Evolutionary conservation across 2,113 vertebrate genomes (phyloP).

Genomic region (Cebus imitator): DNA sequence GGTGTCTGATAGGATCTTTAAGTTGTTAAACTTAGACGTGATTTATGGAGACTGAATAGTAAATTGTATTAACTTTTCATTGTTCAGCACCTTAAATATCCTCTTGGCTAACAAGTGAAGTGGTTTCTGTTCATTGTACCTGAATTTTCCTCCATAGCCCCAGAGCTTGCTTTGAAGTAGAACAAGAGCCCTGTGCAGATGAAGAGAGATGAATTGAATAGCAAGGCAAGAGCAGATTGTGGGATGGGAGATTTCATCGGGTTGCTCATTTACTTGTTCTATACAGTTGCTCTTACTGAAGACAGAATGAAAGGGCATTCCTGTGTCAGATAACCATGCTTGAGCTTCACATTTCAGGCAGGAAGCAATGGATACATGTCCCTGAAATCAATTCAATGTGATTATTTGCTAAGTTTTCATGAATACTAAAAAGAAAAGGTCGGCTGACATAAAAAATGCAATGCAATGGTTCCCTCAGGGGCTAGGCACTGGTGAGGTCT

Average conservation of each 20-base stretch:
- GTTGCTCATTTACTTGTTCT: neutral
- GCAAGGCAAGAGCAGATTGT: fast-evolving
- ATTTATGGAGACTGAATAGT: neutral
- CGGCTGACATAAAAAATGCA: neutral
- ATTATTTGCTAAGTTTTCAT: conserved; percentile 64
- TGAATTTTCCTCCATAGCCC: neutral
- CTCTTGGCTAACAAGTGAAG: neutral
- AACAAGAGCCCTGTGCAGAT: neutral
- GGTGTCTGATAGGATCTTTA: neutral
- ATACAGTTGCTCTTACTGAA: neutral
- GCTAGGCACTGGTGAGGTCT: neutral
- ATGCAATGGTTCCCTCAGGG: neutral
- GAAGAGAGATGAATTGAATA: neutral
- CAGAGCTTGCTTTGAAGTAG: conserved; percentile 31
- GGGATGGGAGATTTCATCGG: neutral
- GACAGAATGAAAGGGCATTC: neutral
- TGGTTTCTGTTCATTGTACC: neutral
- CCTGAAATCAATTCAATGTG: neutral
- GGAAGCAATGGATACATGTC: neutral
- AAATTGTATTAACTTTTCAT: neutral
- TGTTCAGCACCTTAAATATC: neutral
- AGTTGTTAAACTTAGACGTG: neutral
- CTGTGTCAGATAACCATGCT: neutral
- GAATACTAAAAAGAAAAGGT: conserved; percentile 59
- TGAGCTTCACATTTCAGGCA: neutral